phyloP scores from a whole-genome alignment of 1,140 invertebrate species.

The Hydropsyche tenuis region DNA sequence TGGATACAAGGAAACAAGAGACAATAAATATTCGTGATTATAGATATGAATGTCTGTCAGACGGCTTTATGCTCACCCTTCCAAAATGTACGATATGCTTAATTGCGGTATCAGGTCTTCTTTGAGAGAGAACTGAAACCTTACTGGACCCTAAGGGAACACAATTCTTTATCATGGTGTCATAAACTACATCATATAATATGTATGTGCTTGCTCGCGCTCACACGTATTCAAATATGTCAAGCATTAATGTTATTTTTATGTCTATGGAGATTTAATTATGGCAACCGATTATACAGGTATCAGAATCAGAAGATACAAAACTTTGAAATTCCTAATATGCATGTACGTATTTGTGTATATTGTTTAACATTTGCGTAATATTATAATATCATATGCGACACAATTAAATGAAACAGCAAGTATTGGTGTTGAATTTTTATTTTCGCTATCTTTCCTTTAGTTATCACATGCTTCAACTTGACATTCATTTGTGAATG shows the following conservation, averaged over 20 bases:
- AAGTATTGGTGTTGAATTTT: not conserved
- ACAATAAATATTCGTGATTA: slow-evolving; percentile 46
- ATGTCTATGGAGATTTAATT: not conserved
- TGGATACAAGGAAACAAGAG: slow-evolving; percentile 35
- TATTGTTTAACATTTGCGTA: not conserved
- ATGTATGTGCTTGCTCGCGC: not conserved
- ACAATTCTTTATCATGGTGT: slow-evolving; percentile 31
- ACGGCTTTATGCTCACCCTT: slow-evolving; percentile 40
- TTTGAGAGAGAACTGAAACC: slow-evolving; percentile 21
- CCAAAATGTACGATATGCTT: slow-evolving; percentile 41
- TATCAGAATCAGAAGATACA: too few species aligned
- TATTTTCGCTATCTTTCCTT: not conserved
- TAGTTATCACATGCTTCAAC: not conserved
- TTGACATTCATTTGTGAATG: slow-evolving; percentile 4
- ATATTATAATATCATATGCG: not conserved
- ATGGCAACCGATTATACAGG: not conserved
- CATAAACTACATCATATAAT: slow-evolving; percentile 34
- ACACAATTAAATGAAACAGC: not conserved
- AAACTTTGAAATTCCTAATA: too few species aligned
- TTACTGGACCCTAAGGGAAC: slow-evolving; percentile 17
- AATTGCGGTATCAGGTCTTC: slow-evolving; percentile 41
- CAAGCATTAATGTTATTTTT: not conserved
- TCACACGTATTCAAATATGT: slow-evolving; percentile 4
- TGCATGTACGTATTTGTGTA: not conserved
- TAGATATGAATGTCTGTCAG: slow-evolving; percentile 43